These are phyloP conservation scores for Vanacampus margaritifer DNA, from an alignment of 2,113 vertebrate genomes.

Conservation along the genomic window DNA sequence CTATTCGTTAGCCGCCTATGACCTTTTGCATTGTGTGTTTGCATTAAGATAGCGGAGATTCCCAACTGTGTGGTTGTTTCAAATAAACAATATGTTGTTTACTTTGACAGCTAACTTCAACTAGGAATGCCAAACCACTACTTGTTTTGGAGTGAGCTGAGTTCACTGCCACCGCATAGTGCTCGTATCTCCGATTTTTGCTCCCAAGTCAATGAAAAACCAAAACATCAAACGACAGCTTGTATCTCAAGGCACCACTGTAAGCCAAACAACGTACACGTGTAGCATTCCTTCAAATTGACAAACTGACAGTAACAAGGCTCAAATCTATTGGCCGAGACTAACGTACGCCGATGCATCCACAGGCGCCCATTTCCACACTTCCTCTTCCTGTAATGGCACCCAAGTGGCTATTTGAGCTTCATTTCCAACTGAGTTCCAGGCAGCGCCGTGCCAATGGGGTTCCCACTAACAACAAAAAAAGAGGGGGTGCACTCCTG, in stretches of 20 bases:
- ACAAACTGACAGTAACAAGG: background rate
- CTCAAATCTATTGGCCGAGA: background rate
- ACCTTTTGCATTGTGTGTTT: background rate
- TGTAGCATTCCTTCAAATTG: background rate
- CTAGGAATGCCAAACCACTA: background rate
- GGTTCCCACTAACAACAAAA: background rate
- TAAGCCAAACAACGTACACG: background rate
- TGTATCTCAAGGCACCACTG: background rate
- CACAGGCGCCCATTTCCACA: background rate
- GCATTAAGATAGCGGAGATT: background rate
- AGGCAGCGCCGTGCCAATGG: background rate
- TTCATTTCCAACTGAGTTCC: background rate
- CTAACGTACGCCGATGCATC: background rate
- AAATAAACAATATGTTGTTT: background rate
- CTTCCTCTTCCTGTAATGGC: constrained; percentile 20
- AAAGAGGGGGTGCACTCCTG: constrained; percentile 18
- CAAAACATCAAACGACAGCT: background rate
- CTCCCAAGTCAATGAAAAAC: no score
- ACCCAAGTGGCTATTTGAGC: constrained; percentile 35
- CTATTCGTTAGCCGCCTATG: background rate
- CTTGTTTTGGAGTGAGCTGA: no score
- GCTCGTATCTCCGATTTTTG: background rate
- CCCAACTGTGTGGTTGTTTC: no score
- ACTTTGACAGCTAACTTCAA: background rate
- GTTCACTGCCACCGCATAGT: no score